Evolutionary conservation across 2,888 invertebrate species (phyloP).

Genomic region (Lagria hirta): DNA sequence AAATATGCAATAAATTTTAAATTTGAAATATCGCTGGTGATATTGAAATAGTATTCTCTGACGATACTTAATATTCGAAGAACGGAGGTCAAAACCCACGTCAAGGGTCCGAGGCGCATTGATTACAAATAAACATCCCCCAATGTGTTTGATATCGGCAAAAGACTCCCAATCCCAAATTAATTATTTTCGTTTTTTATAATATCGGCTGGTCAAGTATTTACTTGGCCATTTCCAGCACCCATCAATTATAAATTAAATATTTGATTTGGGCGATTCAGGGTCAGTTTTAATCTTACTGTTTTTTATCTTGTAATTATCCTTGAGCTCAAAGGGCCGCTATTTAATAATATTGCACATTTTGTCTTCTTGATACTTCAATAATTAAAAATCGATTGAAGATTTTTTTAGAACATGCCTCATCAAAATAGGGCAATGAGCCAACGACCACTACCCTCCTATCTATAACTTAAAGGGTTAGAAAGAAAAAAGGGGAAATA

Average conservation of each 20-base stretch:
- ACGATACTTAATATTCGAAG: too few relatives aligned
- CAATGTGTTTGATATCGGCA: neutral
- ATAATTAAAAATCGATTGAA: conserved; percentile 25
- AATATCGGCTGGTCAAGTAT: conserved; percentile 6
- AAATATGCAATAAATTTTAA: too few relatives aligned
- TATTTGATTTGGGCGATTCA: conserved; percentile 18
- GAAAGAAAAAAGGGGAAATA: conserved; percentile 6
- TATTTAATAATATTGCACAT: conserved; percentile 13
- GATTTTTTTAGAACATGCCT: conserved; percentile 15
- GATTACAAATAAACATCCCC: conserved; percentile 14
- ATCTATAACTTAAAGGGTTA: conserved; percentile 8
- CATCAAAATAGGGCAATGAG: conserved; percentile 22
- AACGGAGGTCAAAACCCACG: too few relatives aligned
- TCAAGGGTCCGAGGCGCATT: too few relatives aligned
- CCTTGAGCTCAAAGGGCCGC: conserved; percentile 20
- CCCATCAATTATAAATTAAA: conserved; percentile 16
- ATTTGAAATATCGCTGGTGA: too few relatives aligned
- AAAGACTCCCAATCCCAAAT: conserved; percentile 8
- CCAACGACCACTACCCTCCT: conserved; percentile 7
- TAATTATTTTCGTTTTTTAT: conserved; percentile 22
- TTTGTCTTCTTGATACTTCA: conserved; percentile 7
- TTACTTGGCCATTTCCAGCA: conserved; percentile 13
- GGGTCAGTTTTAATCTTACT: conserved; percentile 25
- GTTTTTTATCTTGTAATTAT: conserved; percentile 25
- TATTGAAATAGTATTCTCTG: too few relatives aligned